A percentile compares a stretch with the other conserved stretches of the same genome.
Conservation (phyloP, 23 tunicate species). For the Phallusia fumigata region DNA sequence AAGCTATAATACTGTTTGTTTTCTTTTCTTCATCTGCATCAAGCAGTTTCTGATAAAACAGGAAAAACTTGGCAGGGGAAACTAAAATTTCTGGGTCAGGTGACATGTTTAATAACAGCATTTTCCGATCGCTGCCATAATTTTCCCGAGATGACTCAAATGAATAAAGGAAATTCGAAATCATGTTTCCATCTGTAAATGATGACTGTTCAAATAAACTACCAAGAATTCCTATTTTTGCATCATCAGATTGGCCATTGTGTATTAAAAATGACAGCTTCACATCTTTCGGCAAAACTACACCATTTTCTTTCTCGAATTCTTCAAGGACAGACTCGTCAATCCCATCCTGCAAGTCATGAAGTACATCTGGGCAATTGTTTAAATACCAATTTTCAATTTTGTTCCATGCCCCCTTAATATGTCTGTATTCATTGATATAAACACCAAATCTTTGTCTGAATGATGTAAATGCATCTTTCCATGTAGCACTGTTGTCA, state of each 20-base stretch:
- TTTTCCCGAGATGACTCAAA: background rate
- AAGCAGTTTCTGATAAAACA: background rate
- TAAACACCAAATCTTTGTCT: conserved; percentile 6
- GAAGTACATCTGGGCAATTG: conserved; percentile 30
- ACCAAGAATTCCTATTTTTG: conserved; percentile 31
- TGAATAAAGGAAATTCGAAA: background rate
- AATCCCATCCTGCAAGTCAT: conserved; percentile 23
- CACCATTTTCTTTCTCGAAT: conserved; percentile 26
- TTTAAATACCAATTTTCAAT: conserved; percentile 16
- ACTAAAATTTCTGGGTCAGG: background rate
- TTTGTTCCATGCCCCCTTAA: conserved; percentile 30
- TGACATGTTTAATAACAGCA: background rate
- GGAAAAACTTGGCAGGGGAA: background rate
- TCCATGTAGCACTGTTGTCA: conserved; percentile 16
- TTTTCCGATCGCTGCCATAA: background rate
- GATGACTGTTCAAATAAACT: conserved; percentile 22
- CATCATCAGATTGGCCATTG: conserved; percentile 27
- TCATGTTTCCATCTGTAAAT: background rate
- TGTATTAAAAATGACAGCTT: conserved; percentile 37
- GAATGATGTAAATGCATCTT: conserved; percentile 19
- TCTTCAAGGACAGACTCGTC: conserved; percentile 11
- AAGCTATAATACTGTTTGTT: background rate
- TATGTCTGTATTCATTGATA: conserved; percentile 12
- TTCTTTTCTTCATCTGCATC: background rate
- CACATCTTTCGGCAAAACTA: conserved; percentile 27